Evolutionary conservation across 1,140 invertebrate species (phyloP), one percentile per base, ranked within the genome.

Genomic region (Papilio helenus): DNA sequence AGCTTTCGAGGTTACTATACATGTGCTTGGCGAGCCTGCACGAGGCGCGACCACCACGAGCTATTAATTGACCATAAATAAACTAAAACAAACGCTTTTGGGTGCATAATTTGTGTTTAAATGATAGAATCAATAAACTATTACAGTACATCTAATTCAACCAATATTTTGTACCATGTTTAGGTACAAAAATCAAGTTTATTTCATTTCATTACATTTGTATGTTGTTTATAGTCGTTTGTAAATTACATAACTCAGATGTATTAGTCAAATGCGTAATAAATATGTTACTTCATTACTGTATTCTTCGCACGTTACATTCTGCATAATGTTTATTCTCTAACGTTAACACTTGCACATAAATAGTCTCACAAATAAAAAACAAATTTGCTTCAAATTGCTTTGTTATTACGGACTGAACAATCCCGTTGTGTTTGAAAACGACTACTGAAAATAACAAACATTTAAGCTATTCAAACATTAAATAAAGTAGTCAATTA

Each of bases 371-470:
- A 26, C 55, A 44, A 14, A 61, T 72, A 80, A 42, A n/a, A 72
- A 51, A 80, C 29, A 42, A 18, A 61, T 51, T 39, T 78, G 79
- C 65, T 61, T 80, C 74, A 49, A 80, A 80, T 51, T 77, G 44
- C 71, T 76, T 74, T 71, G 72, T 80, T 80, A 73, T 80, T 80
- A 44, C 71, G 5, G 29, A 39, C 18, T 72, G 71, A 44, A 74
- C 58, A 68, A 16, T 16, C 14, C 29, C 61, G 26, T 68, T 68
- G 12, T 65, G 58, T 68, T 68, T 68, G 61, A 16, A 68, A 68
- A 68, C 26, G 23, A 29, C 61, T 18, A 16, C 26, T 68, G 23
- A 34, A 68, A 68, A 16, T 68, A 26, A 68, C 61, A 29, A 29
- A 29, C 26, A 29, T 29, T 68, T 29, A 29, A 29, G 61, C 26